These are phyloP conservation scores for Pseudoatta argentina DNA, from an alignment of 1,140 invertebrate species.

Conservation along the genomic window DNA sequence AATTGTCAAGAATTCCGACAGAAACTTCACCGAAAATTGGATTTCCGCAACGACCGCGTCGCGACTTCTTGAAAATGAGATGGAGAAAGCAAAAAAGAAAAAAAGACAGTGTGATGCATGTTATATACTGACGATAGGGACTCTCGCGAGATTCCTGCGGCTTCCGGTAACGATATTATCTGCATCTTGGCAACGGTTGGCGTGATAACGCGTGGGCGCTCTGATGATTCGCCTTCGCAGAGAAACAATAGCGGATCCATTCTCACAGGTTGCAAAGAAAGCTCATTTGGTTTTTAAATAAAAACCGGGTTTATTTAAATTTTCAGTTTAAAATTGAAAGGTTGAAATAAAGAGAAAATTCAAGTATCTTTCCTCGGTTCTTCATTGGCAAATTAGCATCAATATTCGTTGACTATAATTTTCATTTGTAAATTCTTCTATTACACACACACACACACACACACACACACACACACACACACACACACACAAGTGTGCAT, in stretches of 20 bases:
- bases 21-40: slow-evolving; percentile 49
- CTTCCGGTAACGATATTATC: slow-evolving; percentile 71
- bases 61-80: neutral
- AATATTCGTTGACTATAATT: neutral
- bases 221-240: slow-evolving; percentile 43
- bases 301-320: neutral
- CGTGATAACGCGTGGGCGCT: slow-evolving; percentile 65
- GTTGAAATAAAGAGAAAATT: neutral
- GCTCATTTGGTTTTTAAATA: neutral
- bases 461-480: neutral
- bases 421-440: neutral
- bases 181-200: slow-evolving; percentile 32
- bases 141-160: slow-evolving; percentile 14
- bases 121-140: neutral
- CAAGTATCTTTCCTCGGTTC: neutral
- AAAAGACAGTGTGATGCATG: neutral
- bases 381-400: neutral
- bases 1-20: slow-evolving; percentile 3
- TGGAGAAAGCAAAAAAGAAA: neutral
- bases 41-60: slow-evolving; percentile 8
- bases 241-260: slow-evolving; percentile 14
- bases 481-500: neutral
- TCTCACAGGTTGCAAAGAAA: slow-evolving; percentile 7
- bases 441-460: neutral
- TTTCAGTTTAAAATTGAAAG: slow-evolving; percentile 7